A percentile compares a stretch with the other conserved stretches of the same genome.
These are phyloP conservation scores for Triplophysa bombifrons DNA, from an alignment of 2,797 vertebrate species.

Conservation along the genomic window DNA sequence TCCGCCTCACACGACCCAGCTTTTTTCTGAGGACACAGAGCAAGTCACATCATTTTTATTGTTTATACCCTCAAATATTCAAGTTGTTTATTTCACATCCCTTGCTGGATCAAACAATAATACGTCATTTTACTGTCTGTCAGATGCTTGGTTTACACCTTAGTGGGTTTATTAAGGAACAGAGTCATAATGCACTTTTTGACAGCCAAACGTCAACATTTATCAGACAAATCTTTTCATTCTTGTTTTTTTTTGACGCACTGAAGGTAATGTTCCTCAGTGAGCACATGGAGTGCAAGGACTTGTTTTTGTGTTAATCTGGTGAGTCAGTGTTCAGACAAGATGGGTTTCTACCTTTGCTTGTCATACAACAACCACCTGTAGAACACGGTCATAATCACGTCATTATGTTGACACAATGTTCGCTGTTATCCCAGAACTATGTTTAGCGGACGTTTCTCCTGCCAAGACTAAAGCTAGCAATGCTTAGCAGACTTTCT, in stretches of 20 bases:
- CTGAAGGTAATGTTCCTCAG: constrained; percentile 11
- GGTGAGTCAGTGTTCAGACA: constrained; percentile 20
- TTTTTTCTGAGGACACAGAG: too few species aligned
- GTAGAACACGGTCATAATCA: constrained; percentile 22
- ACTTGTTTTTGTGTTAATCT: constrained; percentile 28
- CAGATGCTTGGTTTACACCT: too few species aligned
- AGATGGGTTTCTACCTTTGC: constrained; percentile 10
- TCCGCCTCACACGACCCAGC: too few species aligned
- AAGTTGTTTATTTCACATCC: too few species aligned
- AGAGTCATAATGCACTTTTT: too few species aligned
- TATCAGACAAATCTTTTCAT: too few species aligned
- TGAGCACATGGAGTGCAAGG: constrained; percentile 20
- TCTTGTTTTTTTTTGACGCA: neutral
- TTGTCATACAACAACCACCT: constrained; percentile 21
- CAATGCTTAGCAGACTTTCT: constrained; percentile 1
- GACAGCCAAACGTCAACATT: too few species aligned
- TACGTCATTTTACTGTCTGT: too few species aligned
- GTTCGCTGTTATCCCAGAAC: constrained; percentile 1
- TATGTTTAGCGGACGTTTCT: constrained; percentile 11
- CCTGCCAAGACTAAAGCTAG: neutral
- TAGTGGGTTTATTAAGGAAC: too few species aligned
- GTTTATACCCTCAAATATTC: too few species aligned
- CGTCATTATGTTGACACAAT: constrained; percentile 23
- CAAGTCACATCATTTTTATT: too few species aligned
- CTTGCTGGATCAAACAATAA: too few species aligned